Base-by-base conservation (phyloP, 37 sponge, comb jelly and placozoan genomes). In the Haliclona indistincta region DNA sequence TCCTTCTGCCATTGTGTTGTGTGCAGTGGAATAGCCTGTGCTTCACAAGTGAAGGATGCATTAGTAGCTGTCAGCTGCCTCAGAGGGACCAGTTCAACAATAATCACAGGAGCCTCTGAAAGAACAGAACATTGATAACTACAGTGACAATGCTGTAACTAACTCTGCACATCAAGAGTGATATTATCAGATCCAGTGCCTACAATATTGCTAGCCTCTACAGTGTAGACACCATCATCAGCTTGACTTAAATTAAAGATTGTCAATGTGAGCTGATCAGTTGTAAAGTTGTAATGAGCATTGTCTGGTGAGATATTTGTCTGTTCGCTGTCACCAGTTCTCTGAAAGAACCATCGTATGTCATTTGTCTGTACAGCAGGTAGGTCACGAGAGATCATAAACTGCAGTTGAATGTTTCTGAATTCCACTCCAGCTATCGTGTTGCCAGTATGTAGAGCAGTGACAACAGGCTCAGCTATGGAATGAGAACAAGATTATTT, bases 201-300 rank as follows among this genome's bases (percentile, higher is more conserved):
- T 33, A 55, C 58, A 17, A 28, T 47, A 38, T 73, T 54, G 41
- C 32, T 56, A 38, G 58, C 74, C 10, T 30, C n/a, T 4, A 73
- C 13, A 36, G 74, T 73, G 61, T 73, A 73, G 20, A 3, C 54
- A 1, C 74, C 74, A 4, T 55, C 40, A 56, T 52, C 61, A 73
- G 19, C 41, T 2, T 55, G 51, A 10, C 10, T 47, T 38, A 36
- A 34, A 11, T 11, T 5, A 13, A 55, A 34, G 30, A 73, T 73
- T 20, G 41, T 73, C 19, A 73, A 38, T 35, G 26, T 56, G 20
- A 3, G 42, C 11, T 13, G 26, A 33, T 73, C 41, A 30, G 19
- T 1, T 1, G 74, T 55, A 33, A 56, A 56, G 25, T 23, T 73
- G 33, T 28, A 55, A 3, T 33, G 65, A 10, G 13, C 51, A 2